These are phyloP conservation scores for Cebus imitator DNA, from an alignment of 2,113 vertebrate species.

Conservation along the genomic window DNA sequence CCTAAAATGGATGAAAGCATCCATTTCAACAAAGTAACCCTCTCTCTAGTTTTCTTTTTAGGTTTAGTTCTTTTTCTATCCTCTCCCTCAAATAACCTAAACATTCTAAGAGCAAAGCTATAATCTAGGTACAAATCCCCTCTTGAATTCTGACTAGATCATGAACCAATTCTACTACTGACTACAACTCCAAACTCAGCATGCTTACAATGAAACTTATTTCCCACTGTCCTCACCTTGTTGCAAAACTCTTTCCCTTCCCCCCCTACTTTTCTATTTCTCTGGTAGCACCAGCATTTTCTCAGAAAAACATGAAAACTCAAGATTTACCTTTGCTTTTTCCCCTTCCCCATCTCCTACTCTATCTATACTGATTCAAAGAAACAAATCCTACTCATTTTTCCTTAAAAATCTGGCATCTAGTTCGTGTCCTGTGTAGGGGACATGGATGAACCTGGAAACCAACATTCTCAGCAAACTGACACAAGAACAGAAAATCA, in stretches of 20 bases:
- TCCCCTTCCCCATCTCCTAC: background rate
- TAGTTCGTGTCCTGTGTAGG: background rate
- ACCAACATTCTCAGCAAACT: no score
- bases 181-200: background rate
- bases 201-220: background rate
- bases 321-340: background rate
- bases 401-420: background rate
- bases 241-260: background rate
- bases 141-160: constrained; percentile 3
- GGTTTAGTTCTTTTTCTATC: background rate
- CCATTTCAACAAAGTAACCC: constrained; percentile 31
- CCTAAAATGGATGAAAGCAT: background rate
- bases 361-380: background rate
- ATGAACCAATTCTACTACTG: background rate
- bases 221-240: background rate
- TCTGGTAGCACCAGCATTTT: background rate
- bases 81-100: background rate
- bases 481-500: no score
- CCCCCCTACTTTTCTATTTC: background rate
- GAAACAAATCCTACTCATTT: background rate
- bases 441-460: no score
- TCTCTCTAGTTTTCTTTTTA: background rate
- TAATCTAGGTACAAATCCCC: background rate
- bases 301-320: background rate
- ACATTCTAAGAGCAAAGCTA: background rate